Evolutionary conservation across 2,113 vertebrate species (phyloP).

Genomic region (Paradisaea rubra): DNA sequence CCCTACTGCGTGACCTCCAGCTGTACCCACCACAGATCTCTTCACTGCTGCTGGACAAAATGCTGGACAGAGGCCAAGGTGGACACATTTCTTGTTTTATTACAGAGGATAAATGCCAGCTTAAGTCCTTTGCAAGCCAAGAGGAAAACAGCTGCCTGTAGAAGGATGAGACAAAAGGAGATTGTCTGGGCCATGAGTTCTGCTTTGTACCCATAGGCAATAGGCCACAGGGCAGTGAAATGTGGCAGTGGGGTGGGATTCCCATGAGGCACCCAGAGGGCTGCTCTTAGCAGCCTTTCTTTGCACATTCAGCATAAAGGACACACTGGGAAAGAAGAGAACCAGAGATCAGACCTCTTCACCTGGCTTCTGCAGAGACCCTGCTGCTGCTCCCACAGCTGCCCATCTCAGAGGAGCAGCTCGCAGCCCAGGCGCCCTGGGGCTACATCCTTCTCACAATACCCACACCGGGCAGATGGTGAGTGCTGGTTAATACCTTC

Average conservation of each 20-base stretch:
- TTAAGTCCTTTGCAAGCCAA: neutral
- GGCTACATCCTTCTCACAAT: accelerated
- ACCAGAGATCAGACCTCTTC: neutral
- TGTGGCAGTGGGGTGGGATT: neutral
- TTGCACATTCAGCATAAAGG: neutral
- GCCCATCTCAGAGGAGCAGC: neutral
- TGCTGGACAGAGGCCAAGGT: conserved; percentile 24
- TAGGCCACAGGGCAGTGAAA: neutral
- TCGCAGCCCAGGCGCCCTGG: accelerated
- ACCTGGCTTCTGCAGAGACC: neutral
- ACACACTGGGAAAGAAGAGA: neutral
- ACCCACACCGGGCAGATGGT: accelerated
- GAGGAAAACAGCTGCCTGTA: conserved; percentile 9
- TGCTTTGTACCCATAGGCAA: neutral
- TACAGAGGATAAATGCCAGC: neutral
- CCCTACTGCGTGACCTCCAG: conserved; percentile 4
- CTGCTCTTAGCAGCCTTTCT: neutral
- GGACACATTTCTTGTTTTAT: conserved; percentile 26
- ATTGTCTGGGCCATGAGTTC: conserved; percentile 9
- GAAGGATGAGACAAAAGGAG: conserved; percentile 17
- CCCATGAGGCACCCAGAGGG: neutral
- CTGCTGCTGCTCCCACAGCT: neutral
- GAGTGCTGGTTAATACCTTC: neutral
- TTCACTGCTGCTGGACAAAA: neutral
- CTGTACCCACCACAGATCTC: neutral